Evolutionary conservation across 2,113 vertebrate genomes (phyloP).

Genomic region (Manacus vitellinus): DNA sequence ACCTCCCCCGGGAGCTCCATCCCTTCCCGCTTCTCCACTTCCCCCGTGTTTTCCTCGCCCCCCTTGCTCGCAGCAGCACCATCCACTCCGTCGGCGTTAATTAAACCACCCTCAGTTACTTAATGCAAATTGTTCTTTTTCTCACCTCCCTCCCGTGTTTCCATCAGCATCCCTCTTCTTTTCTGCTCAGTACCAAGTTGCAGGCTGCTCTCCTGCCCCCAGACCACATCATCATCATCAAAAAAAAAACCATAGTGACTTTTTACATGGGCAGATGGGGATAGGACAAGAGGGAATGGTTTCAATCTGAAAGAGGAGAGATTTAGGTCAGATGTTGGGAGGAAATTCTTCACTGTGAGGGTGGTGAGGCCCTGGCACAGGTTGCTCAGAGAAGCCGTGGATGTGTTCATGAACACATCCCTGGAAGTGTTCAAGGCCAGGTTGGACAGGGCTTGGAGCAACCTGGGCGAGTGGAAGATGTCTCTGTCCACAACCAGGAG

Average conservation of each 20-base stretch:
- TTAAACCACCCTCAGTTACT: not conserved
- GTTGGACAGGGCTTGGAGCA: not conserved
- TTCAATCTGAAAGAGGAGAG: not conserved
- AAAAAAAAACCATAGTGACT: not conserved
- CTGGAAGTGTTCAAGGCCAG: not conserved
- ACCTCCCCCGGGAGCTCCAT: fast-evolving
- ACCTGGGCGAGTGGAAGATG: not conserved
- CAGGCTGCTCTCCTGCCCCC: not conserved
- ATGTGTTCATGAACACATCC: not conserved
- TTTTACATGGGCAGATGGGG: not conserved
- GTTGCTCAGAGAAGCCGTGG: not conserved
- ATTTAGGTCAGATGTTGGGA: not conserved
- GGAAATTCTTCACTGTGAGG: not conserved
- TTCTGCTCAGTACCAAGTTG: not conserved
- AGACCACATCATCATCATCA: fast-evolving
- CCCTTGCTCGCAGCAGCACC: not conserved
- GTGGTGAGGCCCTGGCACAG: not conserved
- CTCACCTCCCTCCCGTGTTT: not conserved
- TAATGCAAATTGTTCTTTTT: fast-evolving
- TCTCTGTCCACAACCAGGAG: not conserved
- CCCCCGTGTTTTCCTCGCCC: fast-evolving
- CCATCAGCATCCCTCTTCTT: not conserved
- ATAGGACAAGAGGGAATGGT: not conserved
- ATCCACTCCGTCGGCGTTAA: fast-evolving
- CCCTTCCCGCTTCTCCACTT: not conserved